Percentiles rank a stretch among this genome's conserved stretches.
Conservation (phyloP, 2,113 vertebrate species). For the Bufo gargarizans region DNA sequence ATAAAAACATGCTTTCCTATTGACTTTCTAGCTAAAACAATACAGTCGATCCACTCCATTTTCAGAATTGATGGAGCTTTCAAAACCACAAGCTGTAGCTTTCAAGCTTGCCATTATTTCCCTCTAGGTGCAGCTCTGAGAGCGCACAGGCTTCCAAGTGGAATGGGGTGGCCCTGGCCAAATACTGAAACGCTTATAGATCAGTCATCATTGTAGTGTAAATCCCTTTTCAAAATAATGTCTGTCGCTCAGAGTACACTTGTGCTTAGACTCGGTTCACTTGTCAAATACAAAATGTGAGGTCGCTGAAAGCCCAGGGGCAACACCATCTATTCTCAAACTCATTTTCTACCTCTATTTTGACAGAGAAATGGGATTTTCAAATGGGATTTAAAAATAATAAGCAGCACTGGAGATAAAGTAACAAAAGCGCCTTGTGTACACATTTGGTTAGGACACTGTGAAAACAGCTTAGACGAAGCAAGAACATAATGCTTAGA, state of each 20-base stretch:
- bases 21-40: slow-evolving; percentile 63
- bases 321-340: slow-evolving; percentile 73
- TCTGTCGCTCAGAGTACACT: slow-evolving; percentile 75
- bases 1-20: neutral
- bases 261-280: slow-evolving; percentile 74
- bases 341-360: slow-evolving; percentile 77
- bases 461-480: slow-evolving; percentile 10
- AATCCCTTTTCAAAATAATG: slow-evolving; percentile 79
- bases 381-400: slow-evolving; percentile 74
- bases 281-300: slow-evolving; percentile 83
- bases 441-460: slow-evolving; percentile 31
- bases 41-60: slow-evolving; percentile 69
- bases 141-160: slow-evolving; percentile 75
- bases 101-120: slow-evolving; percentile 78
- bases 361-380: slow-evolving; percentile 70
- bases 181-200: slow-evolving; percentile 70
- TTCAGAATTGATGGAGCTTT: slow-evolving; percentile 77
- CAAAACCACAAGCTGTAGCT: slow-evolving; percentile 75
- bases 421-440: slow-evolving; percentile 61
- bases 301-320: slow-evolving; percentile 72
- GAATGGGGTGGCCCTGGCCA: slow-evolving; percentile 72
- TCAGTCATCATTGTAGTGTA: slow-evolving; percentile 73
- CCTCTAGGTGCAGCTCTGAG: slow-evolving; percentile 73
- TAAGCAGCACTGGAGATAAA: slow-evolving; percentile 62
- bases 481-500: neutral